Evolutionary conservation across 2,888 invertebrate species (phyloP).

Genomic region (Caenorhabditis imperialis): DNA sequence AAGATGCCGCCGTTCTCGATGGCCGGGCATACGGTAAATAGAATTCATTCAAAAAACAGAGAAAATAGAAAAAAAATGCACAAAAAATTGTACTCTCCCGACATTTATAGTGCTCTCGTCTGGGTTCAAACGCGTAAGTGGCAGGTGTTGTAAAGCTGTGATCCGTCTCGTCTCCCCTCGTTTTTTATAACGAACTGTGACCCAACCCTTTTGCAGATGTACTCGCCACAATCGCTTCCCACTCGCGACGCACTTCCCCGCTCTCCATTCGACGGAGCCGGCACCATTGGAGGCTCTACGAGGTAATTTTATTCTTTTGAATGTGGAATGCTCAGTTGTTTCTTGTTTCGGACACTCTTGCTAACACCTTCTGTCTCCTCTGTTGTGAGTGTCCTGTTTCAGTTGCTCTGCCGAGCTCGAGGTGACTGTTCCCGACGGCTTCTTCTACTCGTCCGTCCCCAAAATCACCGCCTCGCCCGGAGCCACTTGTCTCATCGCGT

Average conservation of each 20-base stretch:
- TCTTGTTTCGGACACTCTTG: background rate
- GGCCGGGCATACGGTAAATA: constrained; percentile 45
- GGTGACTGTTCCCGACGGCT: constrained; percentile 14
- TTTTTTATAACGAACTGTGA: too few relatives aligned
- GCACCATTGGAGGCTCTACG: constrained; percentile 23
- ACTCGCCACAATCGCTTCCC: constrained; percentile 52
- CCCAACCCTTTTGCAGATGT: constrained; percentile 51
- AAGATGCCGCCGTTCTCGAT: constrained; percentile 52
- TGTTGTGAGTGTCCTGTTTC: constrained; percentile 44
- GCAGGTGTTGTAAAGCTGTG: too few relatives aligned
- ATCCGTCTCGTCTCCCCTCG: too few relatives aligned
- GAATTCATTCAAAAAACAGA: background rate
- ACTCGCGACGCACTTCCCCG: constrained; percentile 31
- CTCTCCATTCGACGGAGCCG: constrained; percentile 32
- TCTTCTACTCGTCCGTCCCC: background rate
- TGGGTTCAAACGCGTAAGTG: too few relatives aligned
- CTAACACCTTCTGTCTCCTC: constrained; percentile 27
- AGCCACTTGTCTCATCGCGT: constrained; percentile 24
- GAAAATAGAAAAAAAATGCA: too few relatives aligned
- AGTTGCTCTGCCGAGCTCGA: constrained; percentile 21
- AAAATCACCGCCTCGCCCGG: constrained; percentile 16
- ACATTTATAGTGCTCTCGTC: too few relatives aligned
- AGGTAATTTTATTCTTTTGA: constrained; percentile 23
- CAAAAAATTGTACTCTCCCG: too few relatives aligned
- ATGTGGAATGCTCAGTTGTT: constrained; percentile 10